Evolutionary conservation across 2,113 vertebrate species (phyloP), one percentile per base, ranked within the genome.

Genomic region (Macaca mulatta): DNA sequence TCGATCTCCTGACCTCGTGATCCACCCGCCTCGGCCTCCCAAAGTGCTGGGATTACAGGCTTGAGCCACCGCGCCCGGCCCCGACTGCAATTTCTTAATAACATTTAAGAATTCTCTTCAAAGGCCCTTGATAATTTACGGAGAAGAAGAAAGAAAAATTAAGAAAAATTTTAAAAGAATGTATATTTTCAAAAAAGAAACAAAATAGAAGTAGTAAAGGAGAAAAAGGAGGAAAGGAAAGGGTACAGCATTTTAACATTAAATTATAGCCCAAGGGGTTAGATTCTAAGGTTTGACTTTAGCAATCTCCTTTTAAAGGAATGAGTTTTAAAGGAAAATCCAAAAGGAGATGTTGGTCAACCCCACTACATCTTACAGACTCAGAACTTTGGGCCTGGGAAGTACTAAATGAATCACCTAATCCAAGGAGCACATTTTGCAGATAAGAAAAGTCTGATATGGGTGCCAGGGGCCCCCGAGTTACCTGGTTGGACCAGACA

Each of bases 21-120:
- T 38, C 38, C 38, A 38, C 38, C 38, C 38, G 38, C 38, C 38
- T 38, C 38, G 38, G 38, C 38, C 38, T 38, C 38, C 38, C 38
- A 38, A 38, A 38, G 38, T 38, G 38, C 38, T 38, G 38, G 38
- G 38, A 38, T 38, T 38, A 38, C 38, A 38, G 38, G 38, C 38
- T 38, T 38, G 38, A 38, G 38, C 38, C 38, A 38, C 38, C 38
- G 38, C 38, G 38, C 38, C 38, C 38, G 38, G 38, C 92, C 50
- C 85, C 82, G 84, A 92, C 72, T 89, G 22, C 81, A 95, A 94
- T 91, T 96, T 96, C 95, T 97, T 97, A 97, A 91, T 96, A 82
- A 92, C 90, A 96, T 97, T 96, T 94, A 96, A 93, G 67, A 69
- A n/a, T 92, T 97, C 30, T 98, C 92, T 95, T 89, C 97, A 96